phyloP scores from a whole-genome alignment of 1,140 invertebrate genomes.

The Dendroctonus ponderosae region DNA sequence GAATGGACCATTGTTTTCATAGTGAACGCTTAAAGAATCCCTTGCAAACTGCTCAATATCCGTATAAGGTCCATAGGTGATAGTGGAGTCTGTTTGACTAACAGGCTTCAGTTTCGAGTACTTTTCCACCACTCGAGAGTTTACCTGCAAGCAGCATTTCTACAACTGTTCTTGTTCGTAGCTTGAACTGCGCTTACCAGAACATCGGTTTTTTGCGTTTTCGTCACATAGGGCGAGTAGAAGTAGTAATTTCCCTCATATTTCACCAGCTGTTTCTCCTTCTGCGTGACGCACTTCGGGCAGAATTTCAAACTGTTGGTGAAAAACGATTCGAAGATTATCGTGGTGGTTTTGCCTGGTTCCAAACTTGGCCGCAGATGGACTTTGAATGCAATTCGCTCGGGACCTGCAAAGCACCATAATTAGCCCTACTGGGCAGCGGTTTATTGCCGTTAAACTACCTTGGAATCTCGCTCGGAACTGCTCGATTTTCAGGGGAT shows the following conservation, averaged over 20 bases:
- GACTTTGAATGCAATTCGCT: conserved; percentile 60
- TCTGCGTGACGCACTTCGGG: conserved; percentile 84
- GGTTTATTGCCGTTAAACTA: too few relatives aligned
- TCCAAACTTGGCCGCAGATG: conserved; percentile 62
- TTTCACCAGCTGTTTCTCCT: conserved; percentile 89
- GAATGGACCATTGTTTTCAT: conserved; percentile 96
- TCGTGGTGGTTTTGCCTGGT: conserved; percentile 58
- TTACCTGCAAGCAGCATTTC: conserved; percentile 28
- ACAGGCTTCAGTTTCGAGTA: conserved; percentile 87
- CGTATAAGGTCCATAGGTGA: conserved; percentile 87
- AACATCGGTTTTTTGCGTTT: conserved; percentile 79
- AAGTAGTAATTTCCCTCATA: conserved; percentile 83
- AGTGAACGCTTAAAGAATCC: conserved; percentile 79
- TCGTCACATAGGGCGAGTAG: conserved; percentile 78
- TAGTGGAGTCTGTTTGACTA: conserved; percentile 70
- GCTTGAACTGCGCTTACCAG: conserved; percentile 56
- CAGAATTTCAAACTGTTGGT: conserved; percentile 76
- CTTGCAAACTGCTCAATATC: conserved; percentile 57
- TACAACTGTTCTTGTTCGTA: neutral
- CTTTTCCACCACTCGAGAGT: conserved; percentile 68
- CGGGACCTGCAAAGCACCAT: conserved; percentile 17
- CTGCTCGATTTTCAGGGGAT: conserved; percentile 57
- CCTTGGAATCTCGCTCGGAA: neutral
- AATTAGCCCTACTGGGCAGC: too few relatives aligned
- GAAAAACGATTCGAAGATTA: conserved; percentile 74